Evolutionary conservation across 2,113 vertebrate genomes (phyloP), one percentile per base, ranked within the genome.

Genomic region (Tor tambroides): DNA sequence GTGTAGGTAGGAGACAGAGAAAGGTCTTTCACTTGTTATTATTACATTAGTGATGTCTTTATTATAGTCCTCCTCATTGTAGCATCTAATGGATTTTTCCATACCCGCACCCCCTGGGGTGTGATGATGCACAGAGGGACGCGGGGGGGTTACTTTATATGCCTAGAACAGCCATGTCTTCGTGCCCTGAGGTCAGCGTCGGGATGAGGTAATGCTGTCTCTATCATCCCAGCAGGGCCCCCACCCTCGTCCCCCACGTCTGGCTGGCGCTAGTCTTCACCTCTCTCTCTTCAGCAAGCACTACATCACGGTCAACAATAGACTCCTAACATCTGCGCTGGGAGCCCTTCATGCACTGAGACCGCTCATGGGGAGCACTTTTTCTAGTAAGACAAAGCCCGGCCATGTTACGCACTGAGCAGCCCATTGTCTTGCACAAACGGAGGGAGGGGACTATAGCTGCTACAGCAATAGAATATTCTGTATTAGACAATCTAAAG

Each of bases 301-400:
- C 88, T 92, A 90, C 89, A 91, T 91, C 90, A 90, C 87, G 26
- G 63, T 82, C 74, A 43, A 86, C 90, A 89, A 86, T 87, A 90
- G 92, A 90, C 89, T 92, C 35, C 85, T 92, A 91, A 91, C 93
- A 92, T 91, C 87, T 91, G 91, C 89, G 87, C 71, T 9, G 86
- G 88, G 87, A 86, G 90, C 86, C 78, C 87, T 84, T 90, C 90
- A 88, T 89, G 77, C 65, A 89, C 84, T 75, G 59, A 86, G 88
- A 93, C 91, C 90, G 89, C 90, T 54, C 79, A 59, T 92, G 90
- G 86, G 91, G 87, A 91, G 93, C 84, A 86, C 87, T 89, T 90
- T 92, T 92, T 89, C 80, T 83, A 83, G 76, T 59, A 69, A 80
- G 87, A 79, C 88, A 89, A 84, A 86, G 84, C 81, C 56, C 6